These are phyloP conservation scores for Cyanistes caeruleus DNA, from an alignment of 2,113 vertebrate genomes.

Conservation along the genomic window DNA sequence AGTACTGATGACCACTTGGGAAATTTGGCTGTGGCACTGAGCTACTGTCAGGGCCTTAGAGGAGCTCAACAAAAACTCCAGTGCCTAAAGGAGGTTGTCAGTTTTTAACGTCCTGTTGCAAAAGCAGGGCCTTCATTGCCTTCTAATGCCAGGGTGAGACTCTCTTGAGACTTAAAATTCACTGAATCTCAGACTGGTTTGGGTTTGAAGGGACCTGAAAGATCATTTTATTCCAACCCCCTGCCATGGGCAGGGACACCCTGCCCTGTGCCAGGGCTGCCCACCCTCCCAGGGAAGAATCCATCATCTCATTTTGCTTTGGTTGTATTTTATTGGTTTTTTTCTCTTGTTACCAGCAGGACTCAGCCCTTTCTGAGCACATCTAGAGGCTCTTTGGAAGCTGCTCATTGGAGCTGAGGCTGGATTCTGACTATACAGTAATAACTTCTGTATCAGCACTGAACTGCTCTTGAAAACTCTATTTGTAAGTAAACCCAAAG, in stretches of 20 bases:
- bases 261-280: not conserved
- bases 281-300: not conserved
- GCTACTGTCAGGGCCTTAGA: not conserved
- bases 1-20: not conserved
- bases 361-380: not conserved
- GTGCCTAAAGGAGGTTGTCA: not conserved
- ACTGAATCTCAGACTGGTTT: not conserved
- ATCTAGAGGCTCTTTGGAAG: not conserved
- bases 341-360: not conserved
- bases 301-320: not conserved
- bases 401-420: not conserved
- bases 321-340: rapidly evolving
- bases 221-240: rapidly evolving
- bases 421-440: not conserved
- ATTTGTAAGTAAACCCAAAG: not conserved
- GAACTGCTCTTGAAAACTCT: not conserved
- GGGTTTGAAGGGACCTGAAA: not conserved
- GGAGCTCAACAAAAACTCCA: not conserved
- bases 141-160: not conserved
- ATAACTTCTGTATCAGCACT: not conserved
- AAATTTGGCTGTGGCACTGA: not conserved
- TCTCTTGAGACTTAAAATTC: not conserved
- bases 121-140: not conserved
- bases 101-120: not conserved
- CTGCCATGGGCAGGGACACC: not conserved